phyloP scores from a whole-genome alignment of 2,113 vertebrate genomes.

The Vimba vimba region DNA sequence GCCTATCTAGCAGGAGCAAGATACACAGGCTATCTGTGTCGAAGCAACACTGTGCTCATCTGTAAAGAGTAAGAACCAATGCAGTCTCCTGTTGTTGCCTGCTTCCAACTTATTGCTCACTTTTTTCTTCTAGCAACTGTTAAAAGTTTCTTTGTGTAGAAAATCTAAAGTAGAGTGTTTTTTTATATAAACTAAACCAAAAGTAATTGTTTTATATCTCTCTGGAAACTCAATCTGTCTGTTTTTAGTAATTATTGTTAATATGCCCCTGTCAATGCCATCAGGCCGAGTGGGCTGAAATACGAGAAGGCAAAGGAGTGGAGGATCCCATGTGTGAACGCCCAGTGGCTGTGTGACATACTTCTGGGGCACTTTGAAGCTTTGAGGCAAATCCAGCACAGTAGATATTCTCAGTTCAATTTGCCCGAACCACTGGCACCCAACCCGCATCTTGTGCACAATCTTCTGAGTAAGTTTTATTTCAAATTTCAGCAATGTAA shows the following conservation, averaged over 20 bases:
- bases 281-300: constrained; percentile 88
- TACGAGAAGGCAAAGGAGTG: constrained; percentile 97
- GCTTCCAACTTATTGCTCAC: background rate
- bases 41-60: constrained; percentile 96
- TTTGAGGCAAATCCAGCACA: constrained; percentile 87
- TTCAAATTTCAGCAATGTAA: background rate
- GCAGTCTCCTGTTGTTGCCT: background rate
- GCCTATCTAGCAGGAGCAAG: constrained; percentile 91
- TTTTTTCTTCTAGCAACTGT: background rate
- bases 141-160: background rate
- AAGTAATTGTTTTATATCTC: background rate
- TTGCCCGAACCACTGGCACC: constrained; percentile 89
- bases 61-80: constrained; percentile 90
- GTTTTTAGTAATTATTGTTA: background rate
- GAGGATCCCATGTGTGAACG: constrained; percentile 95
- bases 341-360: constrained; percentile 94
- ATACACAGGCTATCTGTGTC: constrained; percentile 94
- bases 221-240: background rate
- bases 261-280: constrained; percentile 31
- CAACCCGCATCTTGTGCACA: constrained; percentile 84
- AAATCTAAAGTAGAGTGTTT: background rate
- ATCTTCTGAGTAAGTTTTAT: constrained; percentile 81
- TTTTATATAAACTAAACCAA: background rate
- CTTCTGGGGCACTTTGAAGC: constrained; percentile 93
- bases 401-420: constrained; percentile 84